Percentiles rank a stretch among this genome's conserved stretches.
Evolutionary conservation across 2,797 vertebrate species (phyloP).

Genomic region (Karalla daura): DNA sequence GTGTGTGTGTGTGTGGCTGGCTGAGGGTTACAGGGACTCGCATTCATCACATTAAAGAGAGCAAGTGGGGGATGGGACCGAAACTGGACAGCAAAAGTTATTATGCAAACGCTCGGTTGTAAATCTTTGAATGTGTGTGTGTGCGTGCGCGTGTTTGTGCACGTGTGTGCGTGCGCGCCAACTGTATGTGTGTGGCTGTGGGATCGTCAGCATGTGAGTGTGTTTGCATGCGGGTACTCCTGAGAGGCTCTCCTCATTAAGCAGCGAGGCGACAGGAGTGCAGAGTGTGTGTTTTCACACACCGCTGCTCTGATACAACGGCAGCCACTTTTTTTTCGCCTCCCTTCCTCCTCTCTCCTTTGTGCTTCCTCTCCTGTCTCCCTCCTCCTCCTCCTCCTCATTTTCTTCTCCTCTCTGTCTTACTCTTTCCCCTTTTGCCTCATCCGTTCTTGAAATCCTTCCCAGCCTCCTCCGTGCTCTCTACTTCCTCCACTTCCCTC

Average conservation of each 20-base stretch:
- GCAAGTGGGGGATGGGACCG: conserved; percentile 63
- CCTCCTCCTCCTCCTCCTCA: conserved; percentile 17
- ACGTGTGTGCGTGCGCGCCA: conserved; percentile 2
- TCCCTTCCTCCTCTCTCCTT: conserved; percentile 27
- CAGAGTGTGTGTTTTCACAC: conserved; percentile 82
- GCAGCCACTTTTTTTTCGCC: conserved; percentile 54
- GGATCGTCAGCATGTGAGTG: conserved; percentile 7
- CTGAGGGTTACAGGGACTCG: conserved; percentile 63
- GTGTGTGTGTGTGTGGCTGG: conserved; percentile 54
- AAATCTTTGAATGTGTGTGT: conserved; percentile 68
- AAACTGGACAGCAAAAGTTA: conserved; percentile 78
- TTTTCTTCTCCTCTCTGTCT: not conserved
- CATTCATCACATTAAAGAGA: conserved; percentile 78
- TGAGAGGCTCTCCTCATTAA: conserved; percentile 82
- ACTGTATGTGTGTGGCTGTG: conserved; percentile 43
- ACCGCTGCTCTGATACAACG: conserved; percentile 72
- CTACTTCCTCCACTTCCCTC: conserved; percentile 11
- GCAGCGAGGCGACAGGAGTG: conserved; percentile 79
- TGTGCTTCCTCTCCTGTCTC: conserved; percentile 36
- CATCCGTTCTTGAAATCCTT: conserved; percentile 24
- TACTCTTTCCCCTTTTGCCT: conserved; percentile 6
- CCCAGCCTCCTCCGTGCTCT: conserved; percentile 3
- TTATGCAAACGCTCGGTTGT: conserved; percentile 80
- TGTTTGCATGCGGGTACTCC: conserved; percentile 54
- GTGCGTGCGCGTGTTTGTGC: conserved; percentile 19